Conservation (phyloP, 2,888 invertebrate species). For the Drosophila planitibia region DNA sequence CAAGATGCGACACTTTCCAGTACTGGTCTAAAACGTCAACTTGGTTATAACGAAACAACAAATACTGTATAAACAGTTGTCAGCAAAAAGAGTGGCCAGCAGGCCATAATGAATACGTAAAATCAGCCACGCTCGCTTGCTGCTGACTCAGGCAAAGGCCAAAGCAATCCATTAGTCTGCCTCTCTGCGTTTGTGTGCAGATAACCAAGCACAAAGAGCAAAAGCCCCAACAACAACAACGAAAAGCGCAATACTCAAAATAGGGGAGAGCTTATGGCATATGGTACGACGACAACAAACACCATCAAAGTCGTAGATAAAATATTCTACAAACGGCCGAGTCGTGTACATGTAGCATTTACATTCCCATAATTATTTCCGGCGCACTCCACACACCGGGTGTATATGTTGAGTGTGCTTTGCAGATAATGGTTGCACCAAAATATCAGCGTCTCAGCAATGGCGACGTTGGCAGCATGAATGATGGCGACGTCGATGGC, state of each 20-base stretch:
- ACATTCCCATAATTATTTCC: constrained; percentile 27
- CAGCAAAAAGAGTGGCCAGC: constrained; percentile 34
- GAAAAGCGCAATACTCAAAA: constrained; percentile 23
- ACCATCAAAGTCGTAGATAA: constrained; percentile 43
- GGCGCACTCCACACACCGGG: constrained; percentile 15
- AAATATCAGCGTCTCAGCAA: constrained; percentile 84
- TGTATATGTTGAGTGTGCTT: constrained; percentile 45
- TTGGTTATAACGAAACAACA: constrained; percentile 43
- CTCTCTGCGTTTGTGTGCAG: constrained; percentile 1
- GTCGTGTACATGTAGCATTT: constrained; percentile 34
- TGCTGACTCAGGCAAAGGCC: constrained; percentile 35
- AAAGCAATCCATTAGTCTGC: constrained; percentile 32
- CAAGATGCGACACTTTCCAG: constrained; percentile 29
- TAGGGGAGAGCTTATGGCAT: constrained; percentile 34
- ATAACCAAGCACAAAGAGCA: constrained; percentile 30
- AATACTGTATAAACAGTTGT: constrained; percentile 71
- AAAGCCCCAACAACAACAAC: constrained; percentile 7
- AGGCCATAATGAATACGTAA: constrained; percentile 33
- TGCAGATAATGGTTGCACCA: constrained; percentile 71
- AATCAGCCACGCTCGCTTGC: constrained; percentile 17
- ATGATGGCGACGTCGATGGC: constrained; percentile 46
- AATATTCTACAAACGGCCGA: constrained; percentile 12
- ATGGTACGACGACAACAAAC: constrained; percentile 47
- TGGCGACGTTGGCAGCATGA: constrained; percentile 51
- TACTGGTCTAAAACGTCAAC: constrained; percentile 42